Conservation (phyloP, 2,888 invertebrate genomes). For the Nemotelus pantherinus region DNA sequence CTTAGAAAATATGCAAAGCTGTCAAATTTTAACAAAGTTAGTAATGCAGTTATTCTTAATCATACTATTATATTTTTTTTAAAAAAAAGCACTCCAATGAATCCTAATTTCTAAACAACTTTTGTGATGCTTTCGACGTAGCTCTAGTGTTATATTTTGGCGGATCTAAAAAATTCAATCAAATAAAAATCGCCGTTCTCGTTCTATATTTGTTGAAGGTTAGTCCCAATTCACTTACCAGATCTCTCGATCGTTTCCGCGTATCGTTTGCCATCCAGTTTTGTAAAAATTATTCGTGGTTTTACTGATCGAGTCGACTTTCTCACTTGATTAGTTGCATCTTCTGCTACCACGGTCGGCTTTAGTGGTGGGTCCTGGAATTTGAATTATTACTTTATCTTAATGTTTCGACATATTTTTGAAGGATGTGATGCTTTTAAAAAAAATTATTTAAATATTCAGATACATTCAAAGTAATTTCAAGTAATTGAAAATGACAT, state of each 20-base stretch:
- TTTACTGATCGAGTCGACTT: constrained; percentile 14
- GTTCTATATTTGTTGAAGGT: not conserved
- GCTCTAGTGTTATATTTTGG: constrained; percentile 35
- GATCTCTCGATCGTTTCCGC: constrained; percentile 14
- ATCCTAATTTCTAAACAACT: constrained; percentile 2
- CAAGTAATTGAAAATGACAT: not conserved
- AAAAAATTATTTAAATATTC: not conserved
- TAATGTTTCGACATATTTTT: not conserved
- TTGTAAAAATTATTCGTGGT: constrained; percentile 42
- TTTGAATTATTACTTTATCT: not conserved
- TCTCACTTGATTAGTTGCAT: not conserved
- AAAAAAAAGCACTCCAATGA: too few species aligned
- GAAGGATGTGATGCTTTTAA: not conserved
- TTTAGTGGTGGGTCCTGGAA: constrained; percentile 1
- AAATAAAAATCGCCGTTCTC: not conserved
- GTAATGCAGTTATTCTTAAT: too few species aligned
- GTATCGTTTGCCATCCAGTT: constrained; percentile 40
- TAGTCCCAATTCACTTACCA: constrained; percentile 43
- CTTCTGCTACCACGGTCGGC: not conserved
- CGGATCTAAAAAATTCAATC: constrained; percentile 19
- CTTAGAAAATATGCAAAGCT: too few species aligned
- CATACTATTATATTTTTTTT: too few species aligned
- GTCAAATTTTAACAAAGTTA: too few species aligned
- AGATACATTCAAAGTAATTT: not conserved
- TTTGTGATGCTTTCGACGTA: not conserved